These are phyloP conservation scores for Lucilia cuprina DNA, from an alignment of 1,140 invertebrate genomes.

Conservation along the genomic window DNA sequence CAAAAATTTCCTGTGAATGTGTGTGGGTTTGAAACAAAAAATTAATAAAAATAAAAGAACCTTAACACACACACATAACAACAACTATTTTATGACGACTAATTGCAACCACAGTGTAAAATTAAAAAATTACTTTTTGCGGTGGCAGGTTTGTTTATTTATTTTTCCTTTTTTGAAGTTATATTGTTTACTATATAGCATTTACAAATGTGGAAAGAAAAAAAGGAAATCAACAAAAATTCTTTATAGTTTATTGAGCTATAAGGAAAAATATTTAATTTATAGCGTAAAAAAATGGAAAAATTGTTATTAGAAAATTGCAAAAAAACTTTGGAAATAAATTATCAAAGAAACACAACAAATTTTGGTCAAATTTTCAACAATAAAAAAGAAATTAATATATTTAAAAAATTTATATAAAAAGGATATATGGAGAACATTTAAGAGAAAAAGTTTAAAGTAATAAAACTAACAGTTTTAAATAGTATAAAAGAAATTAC, in stretches of 20 bases:
- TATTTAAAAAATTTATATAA: too few relatives aligned
- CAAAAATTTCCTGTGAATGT: not conserved
- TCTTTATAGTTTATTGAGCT: not conserved
- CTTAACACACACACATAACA: not conserved
- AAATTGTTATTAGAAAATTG: too few relatives aligned
- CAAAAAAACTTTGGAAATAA: too few relatives aligned
- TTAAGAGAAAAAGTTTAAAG: too few relatives aligned
- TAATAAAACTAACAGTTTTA: too few relatives aligned
- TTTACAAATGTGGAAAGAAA: not conserved
- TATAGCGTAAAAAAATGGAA: not conserved
- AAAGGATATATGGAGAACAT: too few relatives aligned
- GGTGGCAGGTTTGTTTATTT: not conserved
- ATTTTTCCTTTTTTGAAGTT: not conserved
- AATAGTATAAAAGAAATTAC: too few relatives aligned
- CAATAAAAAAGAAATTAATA: too few relatives aligned
- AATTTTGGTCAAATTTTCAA: too few relatives aligned
- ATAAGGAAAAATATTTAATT: not conserved
- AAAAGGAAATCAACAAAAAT: not conserved
- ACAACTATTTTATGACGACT: slow-evolving; percentile 58
- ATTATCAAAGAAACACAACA: too few relatives aligned
- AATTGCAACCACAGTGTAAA: slow-evolving; percentile 52
- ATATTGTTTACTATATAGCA: not conserved
- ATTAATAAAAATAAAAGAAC: not conserved
- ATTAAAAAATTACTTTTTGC: slow-evolving; percentile 60
- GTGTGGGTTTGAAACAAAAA: not conserved